Evolutionary conservation across 2,797 vertebrate genomes (phyloP), one percentile per base, ranked within the genome.

Genomic region (Gobio occitaniae): DNA sequence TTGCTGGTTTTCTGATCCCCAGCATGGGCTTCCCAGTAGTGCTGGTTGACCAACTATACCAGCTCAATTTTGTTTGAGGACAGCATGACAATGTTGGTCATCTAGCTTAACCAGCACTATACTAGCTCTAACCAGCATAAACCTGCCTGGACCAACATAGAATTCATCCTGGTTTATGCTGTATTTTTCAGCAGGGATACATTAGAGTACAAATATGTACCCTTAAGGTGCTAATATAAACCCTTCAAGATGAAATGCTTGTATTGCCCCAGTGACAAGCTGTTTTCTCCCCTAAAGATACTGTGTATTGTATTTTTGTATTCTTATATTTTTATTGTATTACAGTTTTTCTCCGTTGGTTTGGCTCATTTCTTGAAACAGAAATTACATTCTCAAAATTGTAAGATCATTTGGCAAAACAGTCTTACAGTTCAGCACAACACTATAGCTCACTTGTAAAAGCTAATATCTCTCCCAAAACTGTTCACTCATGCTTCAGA

Each of bases 231-330:
- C 52, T 76, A 38, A 56, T 56, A 56, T 56, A 2, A 17, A 36
- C 17, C 3, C 11, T 38, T 41, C 4, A 59, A 59, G 19, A 59
- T 77, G 13, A 59, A n/a, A 47, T 48, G 48, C n/a, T 13, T 72
- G 21, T 72, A 72, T 41, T 16, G n/a, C 7, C 70, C 69, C 44
- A 76, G 32, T 76, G 74, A 38, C 52, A 56, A 76, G 74, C 29
- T n/a, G 21, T 59, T 77, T 32, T 16, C 12, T 36, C 6, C 8
- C 1, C 38, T 44, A 29, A 61, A 78, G 21, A 59, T 76, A 38
- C 5, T 41, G 74, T 41, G 52, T 41, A 21, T 5, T 50, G 47
- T 50, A 68, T 41, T 44, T 32, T 32, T 32, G 32, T 32, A 2
- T 32, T 32, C 32, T 32, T 32, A 32, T 32, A 32, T 32, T 32